Conservation (phyloP, 1,140 invertebrate species). For the Drosophila tani region DNA sequence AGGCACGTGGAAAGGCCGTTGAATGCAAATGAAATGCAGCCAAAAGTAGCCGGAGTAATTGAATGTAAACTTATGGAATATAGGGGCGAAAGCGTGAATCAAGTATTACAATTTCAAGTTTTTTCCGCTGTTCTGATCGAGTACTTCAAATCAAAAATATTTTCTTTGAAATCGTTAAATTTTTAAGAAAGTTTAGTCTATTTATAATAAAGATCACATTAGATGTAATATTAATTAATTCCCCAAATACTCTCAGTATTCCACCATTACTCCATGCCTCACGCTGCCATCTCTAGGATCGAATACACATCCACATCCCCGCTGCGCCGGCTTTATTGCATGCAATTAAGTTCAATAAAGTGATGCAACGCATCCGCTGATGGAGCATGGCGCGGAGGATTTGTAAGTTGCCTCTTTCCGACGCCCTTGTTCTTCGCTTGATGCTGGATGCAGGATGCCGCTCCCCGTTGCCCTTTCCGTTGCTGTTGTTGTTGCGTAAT, state of each 20-base stretch:
- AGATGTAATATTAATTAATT: too few species aligned
- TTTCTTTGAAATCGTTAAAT: too few species aligned
- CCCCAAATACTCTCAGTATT: too few species aligned
- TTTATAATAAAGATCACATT: too few species aligned
- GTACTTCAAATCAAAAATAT: too few species aligned
- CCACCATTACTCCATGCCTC: neutral
- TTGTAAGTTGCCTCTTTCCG: conserved; percentile 29
- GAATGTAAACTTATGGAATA: neutral
- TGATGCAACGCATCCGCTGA: conserved; percentile 47
- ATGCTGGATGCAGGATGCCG: conserved; percentile 11
- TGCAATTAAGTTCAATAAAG: conserved; percentile 81
- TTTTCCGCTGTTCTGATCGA: too few species aligned
- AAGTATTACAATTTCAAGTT: neutral
- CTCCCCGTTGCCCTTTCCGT: conserved; percentile 7
- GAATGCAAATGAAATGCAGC: conserved; percentile 33
- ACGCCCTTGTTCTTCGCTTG: conserved; percentile 19
- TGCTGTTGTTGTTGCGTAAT: conserved; percentile 67
- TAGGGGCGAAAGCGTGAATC: neutral
- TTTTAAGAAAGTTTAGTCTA: too few species aligned
- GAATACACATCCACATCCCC: neutral
- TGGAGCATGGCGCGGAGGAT: conserved; percentile 24
- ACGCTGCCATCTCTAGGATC: conserved; percentile 19
- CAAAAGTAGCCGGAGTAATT: conserved; percentile 23
- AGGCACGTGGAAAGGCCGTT: conserved; percentile 38
- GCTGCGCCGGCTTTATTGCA: conserved; percentile 69